Base-by-base conservation (phyloP, 2,888 invertebrate genomes). In the Trichogramma dendrolimi region DNA sequence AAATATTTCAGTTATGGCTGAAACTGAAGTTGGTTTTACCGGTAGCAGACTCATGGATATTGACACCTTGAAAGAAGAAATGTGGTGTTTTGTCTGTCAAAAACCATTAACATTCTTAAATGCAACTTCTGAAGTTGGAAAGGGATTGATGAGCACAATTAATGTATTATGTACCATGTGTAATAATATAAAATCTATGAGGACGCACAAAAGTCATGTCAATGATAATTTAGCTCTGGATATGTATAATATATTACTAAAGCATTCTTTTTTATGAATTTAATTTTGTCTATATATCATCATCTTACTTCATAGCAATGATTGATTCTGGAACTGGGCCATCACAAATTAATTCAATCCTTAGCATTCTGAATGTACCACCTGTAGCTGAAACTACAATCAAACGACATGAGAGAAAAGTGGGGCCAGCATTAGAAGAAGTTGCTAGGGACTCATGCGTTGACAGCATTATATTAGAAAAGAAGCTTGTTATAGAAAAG, bases 341-440 rank as follows among this genome's bases (percentile, higher is more conserved):
- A 10, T 10, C 14, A 4, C 55, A 55, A 27, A 14, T 44, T 2
- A 55, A 55, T 47, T 44, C 39, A 7, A 6, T 55, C 5, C 46
- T 55, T 5, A 14, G 44, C 5, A 8, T 38, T 14, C 4, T 55
- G n/a, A 14, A 55, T 7, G 11, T 55, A 39, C 44, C 55, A 44
- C 5, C 44, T 6, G n/a, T 44, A 10, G 6, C 55, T 6, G 4
- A 4, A 10, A 10, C 7, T 5, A 7, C 39, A 2, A 8, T 44
- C 2, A 55, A 55, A 39, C 43, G n/a, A 44, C 27, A 14, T 14
- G 44, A 55, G 42, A 47, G 55, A 55, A 55, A 5, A 40, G 55
- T 55, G 43, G 55, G 55, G 14, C 39, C 42, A n/a, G n/a, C n/a
- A n/a, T n/a, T n/a, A n/a, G n/a, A n/a, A n/a, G n/a, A n/a, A n/a